Conservation (phyloP, 1,140 invertebrate species). For the Ceratina japonica region DNA sequence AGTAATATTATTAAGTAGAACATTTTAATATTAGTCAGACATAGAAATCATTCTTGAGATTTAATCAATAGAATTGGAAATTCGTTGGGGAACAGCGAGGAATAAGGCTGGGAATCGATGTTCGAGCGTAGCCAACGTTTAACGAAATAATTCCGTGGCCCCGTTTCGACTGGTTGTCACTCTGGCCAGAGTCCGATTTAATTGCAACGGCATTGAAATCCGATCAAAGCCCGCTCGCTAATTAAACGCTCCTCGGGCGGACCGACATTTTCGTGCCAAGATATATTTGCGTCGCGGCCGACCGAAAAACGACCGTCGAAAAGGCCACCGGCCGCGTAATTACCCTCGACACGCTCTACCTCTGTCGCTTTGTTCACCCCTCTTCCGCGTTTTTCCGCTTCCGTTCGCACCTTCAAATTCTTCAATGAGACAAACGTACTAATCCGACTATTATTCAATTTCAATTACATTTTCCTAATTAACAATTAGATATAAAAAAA, state of each 20-base stretch:
- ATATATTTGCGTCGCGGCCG: constrained; percentile 37
- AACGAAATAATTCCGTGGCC: constrained; percentile 49
- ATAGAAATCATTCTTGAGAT: too few relatives aligned
- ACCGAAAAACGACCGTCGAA: constrained; percentile 15
- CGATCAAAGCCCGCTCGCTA: constrained; percentile 52
- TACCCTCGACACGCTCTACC: not conserved
- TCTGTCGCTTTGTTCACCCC: not conserved
- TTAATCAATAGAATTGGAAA: constrained; percentile 3
- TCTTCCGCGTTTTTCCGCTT: not conserved
- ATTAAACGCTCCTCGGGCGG: constrained; percentile 54
- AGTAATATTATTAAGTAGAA: too few relatives aligned
- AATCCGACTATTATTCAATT: not conserved
- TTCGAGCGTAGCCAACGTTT: constrained; percentile 33
- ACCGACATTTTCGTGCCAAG: constrained; percentile 25
- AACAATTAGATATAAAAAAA: too few relatives aligned
- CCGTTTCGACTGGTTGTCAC: constrained; percentile 28
- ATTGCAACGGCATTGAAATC: constrained; percentile 55
- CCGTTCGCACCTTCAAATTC: not conserved
- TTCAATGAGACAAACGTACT: not conserved
- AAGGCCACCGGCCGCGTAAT: not conserved
- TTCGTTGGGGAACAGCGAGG: not conserved
- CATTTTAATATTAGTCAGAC: too few relatives aligned
- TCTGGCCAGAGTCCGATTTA: constrained; percentile 42
- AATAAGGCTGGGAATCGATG: not conserved
- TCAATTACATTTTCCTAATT: too few relatives aligned